Evolutionary conservation across 2,113 vertebrate species (phyloP).

Genomic region (Noctilio leporinus): DNA sequence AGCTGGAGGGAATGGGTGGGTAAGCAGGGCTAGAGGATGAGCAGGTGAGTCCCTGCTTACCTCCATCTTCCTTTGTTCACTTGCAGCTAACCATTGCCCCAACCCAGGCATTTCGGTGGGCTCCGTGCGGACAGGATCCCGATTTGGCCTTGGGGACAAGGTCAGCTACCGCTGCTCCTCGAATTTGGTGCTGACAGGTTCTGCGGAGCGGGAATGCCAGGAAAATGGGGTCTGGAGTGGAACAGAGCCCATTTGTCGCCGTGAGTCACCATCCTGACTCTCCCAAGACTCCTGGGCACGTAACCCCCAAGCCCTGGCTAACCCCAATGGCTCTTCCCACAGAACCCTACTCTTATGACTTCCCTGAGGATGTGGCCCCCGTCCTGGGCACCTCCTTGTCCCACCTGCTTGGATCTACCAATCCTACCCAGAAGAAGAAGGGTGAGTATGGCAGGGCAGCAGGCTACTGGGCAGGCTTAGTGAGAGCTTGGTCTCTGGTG

Average conservation of each 20-base stretch:
- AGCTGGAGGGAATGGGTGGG: no score
- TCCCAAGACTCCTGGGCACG: neutral
- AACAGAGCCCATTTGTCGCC: conserved; percentile 81
- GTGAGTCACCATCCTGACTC: conserved; percentile 68
- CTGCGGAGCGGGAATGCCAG: conserved; percentile 80
- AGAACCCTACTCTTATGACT: conserved; percentile 84
- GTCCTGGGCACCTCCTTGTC: conserved; percentile 82
- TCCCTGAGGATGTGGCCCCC: conserved; percentile 79
- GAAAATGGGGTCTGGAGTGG: conserved; percentile 84
- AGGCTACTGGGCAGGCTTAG: neutral
- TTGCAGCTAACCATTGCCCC: conserved; percentile 79
- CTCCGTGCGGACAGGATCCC: conserved; percentile 66
- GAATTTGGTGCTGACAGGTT: conserved; percentile 81
- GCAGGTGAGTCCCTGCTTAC: neutral
- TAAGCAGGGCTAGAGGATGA: neutral
- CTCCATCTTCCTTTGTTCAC: neutral
- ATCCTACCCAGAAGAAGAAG: conserved; percentile 45
- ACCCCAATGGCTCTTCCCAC: neutral
- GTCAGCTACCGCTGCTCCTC: conserved; percentile 81
- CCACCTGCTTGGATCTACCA: conserved; percentile 78
- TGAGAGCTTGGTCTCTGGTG: neutral
- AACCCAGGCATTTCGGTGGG: conserved; percentile 83
- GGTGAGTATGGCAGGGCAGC: neutral
- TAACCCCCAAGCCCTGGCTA: accelerated
- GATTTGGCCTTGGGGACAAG: conserved; percentile 77